Evolutionary conservation across 2,888 invertebrate genomes (phyloP).

Genomic region (Idaea biselata): DNA sequence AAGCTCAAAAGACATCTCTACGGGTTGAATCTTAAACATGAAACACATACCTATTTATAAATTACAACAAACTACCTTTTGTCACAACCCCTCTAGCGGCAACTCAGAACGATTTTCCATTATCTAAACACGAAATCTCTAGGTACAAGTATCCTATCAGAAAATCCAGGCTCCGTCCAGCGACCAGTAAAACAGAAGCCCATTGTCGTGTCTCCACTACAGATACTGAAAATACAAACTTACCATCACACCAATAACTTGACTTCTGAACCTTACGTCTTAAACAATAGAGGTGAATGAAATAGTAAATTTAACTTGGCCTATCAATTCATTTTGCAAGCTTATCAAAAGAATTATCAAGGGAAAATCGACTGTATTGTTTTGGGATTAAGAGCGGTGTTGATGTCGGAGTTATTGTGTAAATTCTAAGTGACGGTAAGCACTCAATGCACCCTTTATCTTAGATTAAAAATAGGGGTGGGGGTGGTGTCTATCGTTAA

Average conservation of each 20-base stretch:
- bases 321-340: constrained; percentile 11
- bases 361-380: constrained; percentile 10
- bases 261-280: constrained; percentile 30
- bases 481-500: constrained; percentile 38
- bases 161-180: constrained; percentile 40
- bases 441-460: constrained; percentile 77
- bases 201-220: constrained; percentile 70
- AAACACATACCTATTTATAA: not conserved
- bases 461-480: constrained; percentile 73
- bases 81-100: not conserved
- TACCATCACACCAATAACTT: constrained; percentile 1
- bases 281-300: constrained; percentile 14
- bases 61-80: not conserved
- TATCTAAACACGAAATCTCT: not conserved
- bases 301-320: constrained; percentile 20
- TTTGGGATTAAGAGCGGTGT: not conserved
- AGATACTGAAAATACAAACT: constrained; percentile 53
- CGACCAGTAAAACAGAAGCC: constrained; percentile 74
- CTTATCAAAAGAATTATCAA: constrained; percentile 2
- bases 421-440: constrained; percentile 58
- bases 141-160: not conserved
- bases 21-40: not conserved
- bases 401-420: constrained; percentile 31
- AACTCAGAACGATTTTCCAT: not conserved
- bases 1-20: too few species aligned